Base-by-base conservation (phyloP, 2,113 vertebrate species). In the Hypocryptadius cinnamomeus region DNA sequence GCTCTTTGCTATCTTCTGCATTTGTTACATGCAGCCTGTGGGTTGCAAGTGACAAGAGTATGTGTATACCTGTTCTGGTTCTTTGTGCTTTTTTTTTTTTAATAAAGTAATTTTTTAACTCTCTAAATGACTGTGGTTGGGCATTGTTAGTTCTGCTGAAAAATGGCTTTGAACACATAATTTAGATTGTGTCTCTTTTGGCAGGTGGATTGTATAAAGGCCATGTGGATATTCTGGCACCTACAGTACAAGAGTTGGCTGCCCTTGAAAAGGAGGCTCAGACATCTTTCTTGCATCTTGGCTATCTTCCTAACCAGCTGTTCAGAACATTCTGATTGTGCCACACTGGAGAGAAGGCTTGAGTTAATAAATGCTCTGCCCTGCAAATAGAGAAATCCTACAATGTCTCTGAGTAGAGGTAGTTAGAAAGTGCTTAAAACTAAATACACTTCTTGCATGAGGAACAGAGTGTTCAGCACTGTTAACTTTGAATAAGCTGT, bases 251-350 rank as follows among this genome's bases (percentile, higher is more conserved):
- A 89, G 99, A 99, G 94, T 95, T 99, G 97, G 98, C 99, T 30
- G 96, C 93, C 96, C 98, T 99, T 37, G 99, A 99, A 96, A 98
- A 98, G 92, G 99, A 99, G 94, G 99, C 99, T n/a, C 99, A 99
- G 95, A 98, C 98, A 3, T 99, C 99, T 42, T 99, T 99, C 97
- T 98, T 99, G 79, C 99, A 99, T 69, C 98, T 99, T 86, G 98
- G 99, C 95, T 99, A 99, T 97, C 97, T 99, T 95, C 98, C 98
- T 85, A 99, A 99, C 98, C 99, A 99, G 97, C 98, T 99, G 78
- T 99, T 99, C 97, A 98, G 98, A 98, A 98, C 98, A 69, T 99
- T 99, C 98, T 99, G 96, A 99, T 89, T 48, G 33, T 69, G 69
- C 50, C 80, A 53, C 47, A 35, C 76, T 60, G 54, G 31, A 92